These are phyloP conservation scores for Cebus imitator DNA, from an alignment of 2,113 vertebrate species.

Conservation along the genomic window DNA sequence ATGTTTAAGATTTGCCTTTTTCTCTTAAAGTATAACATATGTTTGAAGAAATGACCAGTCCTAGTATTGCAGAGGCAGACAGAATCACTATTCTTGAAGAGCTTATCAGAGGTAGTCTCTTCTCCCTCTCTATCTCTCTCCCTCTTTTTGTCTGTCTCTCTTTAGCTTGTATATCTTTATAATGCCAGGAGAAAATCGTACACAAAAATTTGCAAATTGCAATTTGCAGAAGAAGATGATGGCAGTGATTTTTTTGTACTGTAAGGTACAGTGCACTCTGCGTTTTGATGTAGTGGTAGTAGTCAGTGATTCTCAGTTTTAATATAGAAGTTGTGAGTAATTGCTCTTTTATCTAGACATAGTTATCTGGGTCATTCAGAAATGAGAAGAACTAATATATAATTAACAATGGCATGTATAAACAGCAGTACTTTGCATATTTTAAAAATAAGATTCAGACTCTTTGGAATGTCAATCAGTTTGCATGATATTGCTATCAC, in stretches of 20 bases:
- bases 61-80: background rate
- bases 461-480: rapidly evolving
- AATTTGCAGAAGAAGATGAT: background rate
- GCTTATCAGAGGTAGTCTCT: background rate
- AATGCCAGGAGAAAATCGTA: background rate
- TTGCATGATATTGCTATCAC: background rate
- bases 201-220: background rate
- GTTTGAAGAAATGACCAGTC: background rate
- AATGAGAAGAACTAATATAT: background rate
- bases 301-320: background rate
- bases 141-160: background rate
- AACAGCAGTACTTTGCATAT: background rate
- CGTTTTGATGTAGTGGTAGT: background rate
- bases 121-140: background rate
- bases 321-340: background rate
- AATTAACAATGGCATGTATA: background rate
- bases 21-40: background rate
- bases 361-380: background rate
- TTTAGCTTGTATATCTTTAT: background rate
- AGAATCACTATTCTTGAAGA: background rate
- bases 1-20: background rate
- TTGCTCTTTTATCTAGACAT: background rate
- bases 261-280: background rate
- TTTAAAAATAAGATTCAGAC: background rate
- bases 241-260: rapidly evolving